A percentile compares a stretch with the other conserved stretches of the same genome.
phyloP scores from a whole-genome alignment of 2,888 invertebrate genomes.

The Myathropa florea region DNA sequence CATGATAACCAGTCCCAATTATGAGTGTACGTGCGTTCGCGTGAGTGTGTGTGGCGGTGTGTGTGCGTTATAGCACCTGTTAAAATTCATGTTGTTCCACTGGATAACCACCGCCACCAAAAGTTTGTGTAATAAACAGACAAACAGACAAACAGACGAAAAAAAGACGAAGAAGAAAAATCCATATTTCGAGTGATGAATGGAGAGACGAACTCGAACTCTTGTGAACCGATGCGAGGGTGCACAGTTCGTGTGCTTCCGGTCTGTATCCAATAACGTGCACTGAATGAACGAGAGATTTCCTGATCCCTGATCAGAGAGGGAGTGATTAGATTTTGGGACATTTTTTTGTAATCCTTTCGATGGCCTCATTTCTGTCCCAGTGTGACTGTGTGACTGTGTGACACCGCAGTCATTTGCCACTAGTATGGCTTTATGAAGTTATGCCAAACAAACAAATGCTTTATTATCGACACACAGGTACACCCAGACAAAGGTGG shows the following conservation, averaged over 20 bases:
- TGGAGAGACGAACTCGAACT: background rate
- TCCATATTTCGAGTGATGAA: background rate
- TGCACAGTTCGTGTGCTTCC: background rate
- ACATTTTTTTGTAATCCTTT: background rate
- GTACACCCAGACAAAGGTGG: conserved; percentile 11
- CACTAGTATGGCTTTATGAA: conserved; percentile 13
- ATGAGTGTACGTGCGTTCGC: background rate
- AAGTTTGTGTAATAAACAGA: background rate
- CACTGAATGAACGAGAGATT: background rate
- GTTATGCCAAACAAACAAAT: background rate
- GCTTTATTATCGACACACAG: background rate
- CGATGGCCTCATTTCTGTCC: too few species aligned
- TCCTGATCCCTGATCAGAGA: background rate
- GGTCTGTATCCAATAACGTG: background rate
- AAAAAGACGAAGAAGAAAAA: too few species aligned
- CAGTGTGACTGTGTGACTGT: too few species aligned
- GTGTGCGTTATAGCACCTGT: background rate
- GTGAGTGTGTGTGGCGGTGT: background rate
- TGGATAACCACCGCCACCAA: background rate
- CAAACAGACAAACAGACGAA: background rate
- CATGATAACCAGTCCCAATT: background rate
- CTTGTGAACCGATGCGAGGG: background rate
- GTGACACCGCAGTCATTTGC: too few species aligned
- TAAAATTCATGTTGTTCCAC: conserved; percentile 14
- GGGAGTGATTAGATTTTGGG: background rate